Conservation (phyloP, 2,888 invertebrate genomes). For the Syrista parreyssii region DNA sequence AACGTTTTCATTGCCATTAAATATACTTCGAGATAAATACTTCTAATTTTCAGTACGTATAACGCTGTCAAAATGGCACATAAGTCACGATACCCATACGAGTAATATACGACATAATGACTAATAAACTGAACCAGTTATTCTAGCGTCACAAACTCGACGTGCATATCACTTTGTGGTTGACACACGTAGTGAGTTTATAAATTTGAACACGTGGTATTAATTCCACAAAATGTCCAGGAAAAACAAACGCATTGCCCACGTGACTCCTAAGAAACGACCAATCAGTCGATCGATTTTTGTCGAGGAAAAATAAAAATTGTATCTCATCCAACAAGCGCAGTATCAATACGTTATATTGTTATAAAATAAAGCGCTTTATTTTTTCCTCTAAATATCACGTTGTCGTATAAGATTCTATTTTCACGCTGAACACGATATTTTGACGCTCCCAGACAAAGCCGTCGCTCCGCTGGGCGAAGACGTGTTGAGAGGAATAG, state of each 20-base stretch:
- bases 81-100: not conserved
- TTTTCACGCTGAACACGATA: not conserved
- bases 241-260: not conserved
- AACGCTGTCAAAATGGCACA: not conserved
- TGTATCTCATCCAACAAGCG: not conserved
- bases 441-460: not conserved
- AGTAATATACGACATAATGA: not conserved
- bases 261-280: not conserved
- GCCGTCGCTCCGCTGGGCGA: not conserved
- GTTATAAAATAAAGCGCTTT: not conserved
- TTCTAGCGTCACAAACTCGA: not conserved
- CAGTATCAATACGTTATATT: not conserved
- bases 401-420: not conserved
- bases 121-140: not conserved
- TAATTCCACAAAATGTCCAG: no score
- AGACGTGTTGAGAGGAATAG: not conserved
- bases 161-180: not conserved
- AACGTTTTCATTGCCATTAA: not conserved
- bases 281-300: not conserved
- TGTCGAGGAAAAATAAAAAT: not conserved
- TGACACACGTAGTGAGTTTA: not conserved
- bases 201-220: not conserved
- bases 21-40: not conserved
- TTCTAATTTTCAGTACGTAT: not conserved
- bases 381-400: not conserved